Base-by-base conservation (phyloP, 2,113 vertebrate genomes). In the Ochotona curzoniae region DNA sequence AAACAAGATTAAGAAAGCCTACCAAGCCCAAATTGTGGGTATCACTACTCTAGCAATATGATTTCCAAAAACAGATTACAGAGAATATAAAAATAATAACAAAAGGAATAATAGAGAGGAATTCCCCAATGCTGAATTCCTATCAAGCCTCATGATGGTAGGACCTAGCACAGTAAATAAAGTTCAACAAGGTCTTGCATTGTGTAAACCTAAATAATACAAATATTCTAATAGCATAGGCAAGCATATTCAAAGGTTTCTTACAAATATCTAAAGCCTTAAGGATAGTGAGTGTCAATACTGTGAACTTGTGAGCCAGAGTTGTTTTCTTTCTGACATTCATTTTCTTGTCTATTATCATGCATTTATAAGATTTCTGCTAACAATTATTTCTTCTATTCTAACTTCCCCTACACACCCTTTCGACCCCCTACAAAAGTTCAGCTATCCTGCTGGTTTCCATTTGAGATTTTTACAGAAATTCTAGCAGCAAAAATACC, bases 1-100 rank as follows among this genome's bases (percentile, higher is more conserved):
- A 91, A 86, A 93, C 86, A 87, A 95, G 57, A 89, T 94, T 93
- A 87, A 44, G 20, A 78, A 85, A 90, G 69, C 23, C 20, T 21
- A 90, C 44, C 35, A 88, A 93, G 38, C 14, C 74, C 85, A 94
- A 92, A 90, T 70, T 49, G 78, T 35, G 67, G 83, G 35, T 88
- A 90, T 49, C 35, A 70, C 30, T 86, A 86, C 44, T 66, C 86
- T 70, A 74, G 44, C 83, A 94, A 88, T 38, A 69, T 60, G 26
- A 83, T 93, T 92, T 83, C 35, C 35, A 49, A 76, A 95, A 93
- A 25, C 32, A 74, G 64, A 76, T 64, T 84, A 70, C 21, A 92
- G 49, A 81, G 1, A 64, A 49, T 57, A 63, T 0, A 44, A 35
- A 60, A 18, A 80, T 54, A 63, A 51, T 76, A 63, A 82, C 81